A percentile compares a stretch with the other conserved stretches of the same genome.
These are phyloP conservation scores for Arion vulgaris DNA, from an alignment of 1,140 invertebrate species.

Conservation along the genomic window DNA sequence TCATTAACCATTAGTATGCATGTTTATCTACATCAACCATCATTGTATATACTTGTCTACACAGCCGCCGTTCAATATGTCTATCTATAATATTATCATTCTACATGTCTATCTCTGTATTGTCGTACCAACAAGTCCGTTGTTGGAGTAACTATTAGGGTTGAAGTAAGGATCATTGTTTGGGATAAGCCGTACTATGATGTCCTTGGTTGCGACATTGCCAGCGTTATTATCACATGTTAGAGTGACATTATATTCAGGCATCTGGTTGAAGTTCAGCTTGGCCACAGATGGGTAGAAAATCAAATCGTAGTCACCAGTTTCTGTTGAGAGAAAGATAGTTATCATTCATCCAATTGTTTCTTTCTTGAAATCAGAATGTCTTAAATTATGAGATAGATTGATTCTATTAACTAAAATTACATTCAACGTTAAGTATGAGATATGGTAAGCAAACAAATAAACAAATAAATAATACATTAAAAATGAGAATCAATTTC, in stretches of 20 bases:
- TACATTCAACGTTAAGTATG: too few species aligned
- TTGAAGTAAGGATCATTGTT: constrained; percentile 7
- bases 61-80: neutral
- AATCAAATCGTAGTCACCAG: neutral
- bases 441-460: too few species aligned
- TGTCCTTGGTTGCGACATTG: neutral
- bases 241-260: constrained; percentile 11
- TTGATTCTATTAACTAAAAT: too few species aligned
- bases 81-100: neutral
- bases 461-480: too few species aligned
- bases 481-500: too few species aligned
- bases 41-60: neutral
- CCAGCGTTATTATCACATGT: neutral
- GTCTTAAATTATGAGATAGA: too few species aligned
- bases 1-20: too few species aligned
- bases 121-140: constrained; percentile 10
- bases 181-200: neutral
- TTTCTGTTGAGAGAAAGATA: neutral
- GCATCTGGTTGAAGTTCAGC: constrained; percentile 19
- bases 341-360: too few species aligned
- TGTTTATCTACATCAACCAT: too few species aligned
- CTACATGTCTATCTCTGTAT: neutral
- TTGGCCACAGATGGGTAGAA: constrained; percentile 28
- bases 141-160: too few species aligned
- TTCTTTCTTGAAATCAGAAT: too few species aligned